phyloP scores from a whole-genome alignment of 2,888 invertebrate species.

The Gastracanthus pulcherrimus region DNA sequence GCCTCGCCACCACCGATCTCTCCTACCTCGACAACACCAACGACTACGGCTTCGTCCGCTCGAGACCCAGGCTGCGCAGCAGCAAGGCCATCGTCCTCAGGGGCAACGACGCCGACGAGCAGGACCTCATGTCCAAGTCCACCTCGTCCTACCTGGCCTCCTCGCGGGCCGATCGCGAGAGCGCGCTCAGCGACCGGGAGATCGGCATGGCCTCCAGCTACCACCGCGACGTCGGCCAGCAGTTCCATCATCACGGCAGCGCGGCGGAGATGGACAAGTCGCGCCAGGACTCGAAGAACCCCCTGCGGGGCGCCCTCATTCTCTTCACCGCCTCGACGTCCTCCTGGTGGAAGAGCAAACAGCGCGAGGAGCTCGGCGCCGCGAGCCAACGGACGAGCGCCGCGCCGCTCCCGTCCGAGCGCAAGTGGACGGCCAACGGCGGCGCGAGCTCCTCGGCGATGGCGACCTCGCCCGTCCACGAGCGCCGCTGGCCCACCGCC shows the following conservation, averaged over 20 bases:
- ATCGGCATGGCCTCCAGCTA: slow-evolving; percentile 60
- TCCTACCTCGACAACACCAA: slow-evolving; percentile 62
- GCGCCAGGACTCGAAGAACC: slow-evolving; percentile 68
- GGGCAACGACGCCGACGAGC: slow-evolving; percentile 63
- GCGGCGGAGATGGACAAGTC: slow-evolving; percentile 61
- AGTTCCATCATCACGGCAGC: slow-evolving; percentile 46
- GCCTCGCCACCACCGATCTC: slow-evolving; percentile 50
- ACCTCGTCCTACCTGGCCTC: slow-evolving; percentile 25
- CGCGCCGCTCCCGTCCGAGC: slow-evolving; percentile 44
- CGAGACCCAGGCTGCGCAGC: slow-evolving; percentile 72
- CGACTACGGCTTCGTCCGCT: slow-evolving; percentile 74
- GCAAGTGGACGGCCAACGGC: slow-evolving; percentile 60
- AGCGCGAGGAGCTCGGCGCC: slow-evolving; percentile 68
- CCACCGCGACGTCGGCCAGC: slow-evolving; percentile 58
- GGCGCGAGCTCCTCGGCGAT: background rate
- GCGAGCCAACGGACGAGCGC: background rate
- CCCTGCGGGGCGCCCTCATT: slow-evolving; percentile 71
- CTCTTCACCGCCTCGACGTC: slow-evolving; percentile 74
- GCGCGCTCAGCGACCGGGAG: slow-evolving; percentile 67
- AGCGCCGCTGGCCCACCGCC: slow-evolving; percentile 45
- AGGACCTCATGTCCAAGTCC: slow-evolving; percentile 57
- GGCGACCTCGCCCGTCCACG: slow-evolving; percentile 66
- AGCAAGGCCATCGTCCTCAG: slow-evolving; percentile 69
- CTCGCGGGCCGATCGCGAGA: slow-evolving; percentile 62
- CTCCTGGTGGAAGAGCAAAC: slow-evolving; percentile 75